phyloP scores from a whole-genome alignment of 2,113 vertebrate species.

The Oncorhynchus masou region DNA sequence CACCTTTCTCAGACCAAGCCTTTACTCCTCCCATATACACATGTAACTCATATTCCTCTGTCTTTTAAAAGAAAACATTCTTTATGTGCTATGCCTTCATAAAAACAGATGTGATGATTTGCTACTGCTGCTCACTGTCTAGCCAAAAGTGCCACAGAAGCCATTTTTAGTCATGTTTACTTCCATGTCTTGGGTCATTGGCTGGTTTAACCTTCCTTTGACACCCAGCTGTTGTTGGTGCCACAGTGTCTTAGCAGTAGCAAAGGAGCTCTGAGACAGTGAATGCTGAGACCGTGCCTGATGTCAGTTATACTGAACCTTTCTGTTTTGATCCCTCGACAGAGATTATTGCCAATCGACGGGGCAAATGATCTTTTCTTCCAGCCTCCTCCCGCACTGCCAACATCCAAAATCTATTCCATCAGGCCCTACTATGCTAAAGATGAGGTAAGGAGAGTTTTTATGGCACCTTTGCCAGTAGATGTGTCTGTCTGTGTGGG shows the following conservation, averaged over 20 bases:
- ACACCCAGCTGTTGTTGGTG: slow-evolving; percentile 48
- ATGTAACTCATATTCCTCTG: slow-evolving; percentile 1
- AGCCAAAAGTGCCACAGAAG: slow-evolving; percentile 54
- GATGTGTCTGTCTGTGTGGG: neutral
- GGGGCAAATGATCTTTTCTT: slow-evolving; percentile 99
- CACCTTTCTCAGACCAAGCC: slow-evolving; percentile 99
- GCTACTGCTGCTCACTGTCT: slow-evolving; percentile 60
- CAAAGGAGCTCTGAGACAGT: slow-evolving; percentile 56
- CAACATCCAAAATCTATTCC: slow-evolving; percentile 97
- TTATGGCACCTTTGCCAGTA: neutral
- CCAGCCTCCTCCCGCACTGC: slow-evolving; percentile 94
- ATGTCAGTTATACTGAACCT: slow-evolving; percentile 55
- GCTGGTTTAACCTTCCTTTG: neutral
- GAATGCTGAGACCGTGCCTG: neutral
- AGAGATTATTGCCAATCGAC: slow-evolving; percentile 99
- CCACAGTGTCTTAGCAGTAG: slow-evolving; percentile 64
- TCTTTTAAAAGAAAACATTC: slow-evolving; percentile 34
- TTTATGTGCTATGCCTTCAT: slow-evolving; percentile 33
- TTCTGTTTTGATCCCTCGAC: slow-evolving; percentile 77
- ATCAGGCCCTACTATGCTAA: slow-evolving; percentile 96
- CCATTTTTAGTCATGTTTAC: neutral
- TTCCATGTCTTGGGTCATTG: neutral
- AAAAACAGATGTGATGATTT: slow-evolving; percentile 42
- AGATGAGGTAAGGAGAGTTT: slow-evolving; percentile 85
- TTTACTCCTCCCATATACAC: slow-evolving; percentile 71